Conservation (phyloP, 2,888 invertebrate genomes). For the Cacoxenus indagator region DNA sequence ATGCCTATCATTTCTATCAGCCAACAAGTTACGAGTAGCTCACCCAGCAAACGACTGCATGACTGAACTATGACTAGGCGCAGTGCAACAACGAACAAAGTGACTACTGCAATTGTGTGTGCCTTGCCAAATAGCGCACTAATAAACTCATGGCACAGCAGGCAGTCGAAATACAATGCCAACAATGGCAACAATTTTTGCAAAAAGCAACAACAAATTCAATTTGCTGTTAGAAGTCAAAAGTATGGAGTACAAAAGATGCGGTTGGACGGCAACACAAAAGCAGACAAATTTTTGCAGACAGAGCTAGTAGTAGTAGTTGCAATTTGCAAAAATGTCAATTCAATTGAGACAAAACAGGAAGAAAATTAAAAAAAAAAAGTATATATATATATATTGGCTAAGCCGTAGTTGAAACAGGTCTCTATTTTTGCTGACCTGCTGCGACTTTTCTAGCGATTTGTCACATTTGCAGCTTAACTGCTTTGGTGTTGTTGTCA, state of each 20-base stretch:
- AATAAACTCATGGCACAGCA: slow-evolving; percentile 18
- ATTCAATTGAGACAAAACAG: background rate
- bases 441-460: background rate
- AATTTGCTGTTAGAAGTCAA: slow-evolving; percentile 8
- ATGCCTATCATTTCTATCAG: too few species aligned
- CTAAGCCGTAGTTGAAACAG: too few species aligned
- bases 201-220: background rate
- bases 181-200: background rate
- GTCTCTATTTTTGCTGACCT: background rate
- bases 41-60: slow-evolving; percentile 8
- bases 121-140: background rate
- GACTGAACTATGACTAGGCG: slow-evolving; percentile 23
- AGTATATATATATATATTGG: too few species aligned
- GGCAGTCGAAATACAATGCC: background rate
- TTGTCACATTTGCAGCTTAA: slow-evolving; percentile 37
- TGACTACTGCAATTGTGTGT: background rate
- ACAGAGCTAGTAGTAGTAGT: too few species aligned
- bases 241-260: background rate
- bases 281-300: background rate
- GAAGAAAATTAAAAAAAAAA: too few species aligned
- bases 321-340: background rate
- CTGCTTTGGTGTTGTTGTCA: background rate
- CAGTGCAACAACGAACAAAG: background rate
- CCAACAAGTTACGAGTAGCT: background rate
- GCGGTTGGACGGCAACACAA: background rate